Base-by-base conservation (phyloP, 2,888 invertebrate species). In the Drosophila gaucha region DNA sequence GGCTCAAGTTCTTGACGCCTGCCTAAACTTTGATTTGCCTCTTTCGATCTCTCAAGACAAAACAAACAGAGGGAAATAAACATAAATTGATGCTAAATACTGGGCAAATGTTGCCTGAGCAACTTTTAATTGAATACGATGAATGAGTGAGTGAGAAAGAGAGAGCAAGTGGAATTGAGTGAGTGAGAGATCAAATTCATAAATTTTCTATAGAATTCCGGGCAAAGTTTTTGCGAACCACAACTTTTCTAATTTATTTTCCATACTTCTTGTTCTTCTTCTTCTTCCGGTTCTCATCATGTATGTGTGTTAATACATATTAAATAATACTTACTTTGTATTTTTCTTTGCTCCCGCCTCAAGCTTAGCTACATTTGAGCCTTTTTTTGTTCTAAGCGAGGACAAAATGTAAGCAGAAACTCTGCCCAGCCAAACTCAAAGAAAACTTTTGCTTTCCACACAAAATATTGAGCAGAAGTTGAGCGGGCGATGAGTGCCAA, bases 181-280 rank as follows among this genome's bases (percentile, higher is more conserved):
- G 22, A 9, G n/a, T 35, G 58, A 67, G 28, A 83, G 70, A 78
- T 78, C 20, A 49, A 35, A 78, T 78, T 82, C 86, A 84, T 84
- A 85, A 78, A 85, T 84, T 78, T 78, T 64, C 28, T 75, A 84
- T 78, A 72, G 65, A 67, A 72, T 68, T 62, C 6, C 9, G 41
- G 50, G 28, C 50, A 68, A 86, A 75, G 62, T 84, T 80, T 86
- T 78, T 4, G 55, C 59, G 58, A 78, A 54, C 82, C 72, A 50
- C 77, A 87, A 84, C 84, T 84, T 84, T 84, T 84, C 79, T 84
- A 84, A 84, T 84, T 84, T 84, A 87, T 84, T 87, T 87, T 65
- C 75, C 66, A 78, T 82, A 76, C 65, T 31, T 46, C 12, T 10
- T 28, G 0, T 28, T 16, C 16, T 5, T 16, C 12, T 10, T 10